These are phyloP conservation scores for Clostera curtula DNA, from an alignment of 2,888 invertebrate species.

Conservation along the genomic window DNA sequence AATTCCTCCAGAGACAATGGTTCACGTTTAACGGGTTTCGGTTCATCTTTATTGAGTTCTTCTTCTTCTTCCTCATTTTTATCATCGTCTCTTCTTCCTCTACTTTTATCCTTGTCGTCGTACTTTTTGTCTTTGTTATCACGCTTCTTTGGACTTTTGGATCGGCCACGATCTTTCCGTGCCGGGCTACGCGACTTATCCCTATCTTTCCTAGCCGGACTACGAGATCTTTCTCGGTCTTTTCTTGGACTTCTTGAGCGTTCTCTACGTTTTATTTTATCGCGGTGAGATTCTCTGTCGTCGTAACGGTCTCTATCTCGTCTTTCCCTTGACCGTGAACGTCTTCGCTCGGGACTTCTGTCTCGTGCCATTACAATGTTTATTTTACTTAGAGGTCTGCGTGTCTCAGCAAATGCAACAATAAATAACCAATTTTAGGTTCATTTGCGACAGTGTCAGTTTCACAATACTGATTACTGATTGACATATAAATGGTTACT, in stretches of 20 bases:
- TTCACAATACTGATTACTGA: too few relatives aligned
- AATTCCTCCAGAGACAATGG: slow-evolving; percentile 97
- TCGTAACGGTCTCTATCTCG: slow-evolving; percentile 62
- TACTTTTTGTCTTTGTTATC: slow-evolving; percentile 43
- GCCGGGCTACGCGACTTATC: slow-evolving; percentile 40
- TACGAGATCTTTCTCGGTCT: slow-evolving; percentile 46
- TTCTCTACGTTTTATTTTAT: slow-evolving; percentile 56
- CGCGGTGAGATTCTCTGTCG: slow-evolving; percentile 56
- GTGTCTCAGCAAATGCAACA: too few relatives aligned
- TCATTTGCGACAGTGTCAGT: too few relatives aligned
- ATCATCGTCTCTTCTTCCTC: slow-evolving; percentile 51
- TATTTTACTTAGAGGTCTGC: too few relatives aligned
- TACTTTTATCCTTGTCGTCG: slow-evolving; percentile 63
- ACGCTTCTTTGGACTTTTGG: slow-evolving; percentile 57
- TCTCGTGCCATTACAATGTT: slow-evolving; percentile 60
- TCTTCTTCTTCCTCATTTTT: slow-evolving; percentile 50
- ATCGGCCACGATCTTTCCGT: slow-evolving; percentile 46
- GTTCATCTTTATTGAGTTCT: slow-evolving; percentile 50
- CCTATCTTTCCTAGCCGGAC: slow-evolving; percentile 43
- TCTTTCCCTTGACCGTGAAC: slow-evolving; percentile 60
- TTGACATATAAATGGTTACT: too few relatives aligned
- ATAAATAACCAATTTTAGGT: too few relatives aligned
- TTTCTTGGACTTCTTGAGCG: slow-evolving; percentile 53
- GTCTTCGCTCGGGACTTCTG: slow-evolving; percentile 54
- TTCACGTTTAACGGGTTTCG: slow-evolving; percentile 73